A percentile compares a stretch with the other conserved stretches of the same genome.
Evolutionary conservation across 2,113 vertebrate genomes (phyloP).

Genomic region (Nymphicus hollandicus): DNA sequence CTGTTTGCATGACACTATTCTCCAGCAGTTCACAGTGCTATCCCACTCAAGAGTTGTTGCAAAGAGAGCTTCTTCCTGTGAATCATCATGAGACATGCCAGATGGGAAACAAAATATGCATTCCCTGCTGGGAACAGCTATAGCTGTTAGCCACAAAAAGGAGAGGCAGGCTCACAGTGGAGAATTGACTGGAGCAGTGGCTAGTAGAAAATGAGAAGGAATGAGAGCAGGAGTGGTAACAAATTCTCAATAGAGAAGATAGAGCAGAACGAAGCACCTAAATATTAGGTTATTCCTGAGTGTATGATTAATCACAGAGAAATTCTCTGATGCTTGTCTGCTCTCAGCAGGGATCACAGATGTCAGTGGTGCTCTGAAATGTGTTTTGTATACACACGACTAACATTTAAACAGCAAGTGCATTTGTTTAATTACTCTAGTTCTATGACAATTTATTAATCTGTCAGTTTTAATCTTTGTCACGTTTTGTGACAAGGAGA

Average conservation of each 20-base stretch:
- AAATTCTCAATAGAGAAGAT: not conserved
- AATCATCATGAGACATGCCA: not conserved
- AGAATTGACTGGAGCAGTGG: not conserved
- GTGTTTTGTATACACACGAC: not conserved
- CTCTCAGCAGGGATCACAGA: not conserved
- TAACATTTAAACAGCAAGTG: not conserved
- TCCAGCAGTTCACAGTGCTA: not conserved
- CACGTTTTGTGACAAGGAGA: constrained; percentile 3
- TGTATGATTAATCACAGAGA: not conserved
- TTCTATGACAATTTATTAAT: constrained; percentile 8
- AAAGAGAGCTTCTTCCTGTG: not conserved
- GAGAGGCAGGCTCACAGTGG: not conserved
- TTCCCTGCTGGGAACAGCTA: not conserved
- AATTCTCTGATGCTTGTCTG: not conserved
- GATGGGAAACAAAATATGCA: not conserved
- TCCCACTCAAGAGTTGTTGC: not conserved
- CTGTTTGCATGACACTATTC: not conserved
- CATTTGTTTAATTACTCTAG: constrained; percentile 25
- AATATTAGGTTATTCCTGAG: not conserved
- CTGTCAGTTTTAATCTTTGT: constrained; percentile 16
- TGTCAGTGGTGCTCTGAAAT: not conserved
- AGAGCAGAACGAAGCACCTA: not conserved
- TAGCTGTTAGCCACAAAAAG: not conserved
- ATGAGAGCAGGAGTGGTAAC: not conserved
- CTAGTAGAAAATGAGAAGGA: not conserved